Percentiles rank a stretch among this genome's conserved stretches.
Evolutionary conservation across 2,797 vertebrate genomes (phyloP).

Genomic region (Crenuchus spilurus): DNA sequence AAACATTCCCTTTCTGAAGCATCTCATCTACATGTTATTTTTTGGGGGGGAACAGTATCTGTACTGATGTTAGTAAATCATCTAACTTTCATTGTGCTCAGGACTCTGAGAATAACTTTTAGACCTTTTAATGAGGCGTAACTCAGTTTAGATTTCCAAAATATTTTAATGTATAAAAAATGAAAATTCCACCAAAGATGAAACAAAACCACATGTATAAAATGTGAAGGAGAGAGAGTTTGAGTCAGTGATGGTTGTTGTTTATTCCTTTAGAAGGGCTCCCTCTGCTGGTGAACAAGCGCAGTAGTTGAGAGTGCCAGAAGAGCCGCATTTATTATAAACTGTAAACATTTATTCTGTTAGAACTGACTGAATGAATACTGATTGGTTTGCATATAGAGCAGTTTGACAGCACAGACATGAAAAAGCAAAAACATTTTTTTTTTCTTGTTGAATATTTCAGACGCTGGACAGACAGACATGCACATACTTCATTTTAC

Average conservation of each 20-base stretch:
- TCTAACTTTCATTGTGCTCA: too few relatives aligned
- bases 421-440: constrained; percentile 53
- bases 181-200: constrained; percentile 65
- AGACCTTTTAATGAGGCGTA: background rate
- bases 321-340: constrained; percentile 34
- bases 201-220: constrained; percentile 38
- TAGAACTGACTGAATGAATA: constrained; percentile 26
- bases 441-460: constrained; percentile 49
- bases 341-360: constrained; percentile 1
- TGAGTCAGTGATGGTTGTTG: background rate
- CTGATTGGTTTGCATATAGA: background rate
- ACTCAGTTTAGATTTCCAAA: constrained; percentile 37
- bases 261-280: constrained; percentile 56
- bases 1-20: too few relatives aligned
- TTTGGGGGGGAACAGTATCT: too few relatives aligned
- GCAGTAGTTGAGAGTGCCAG: background rate
- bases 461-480: constrained; percentile 48
- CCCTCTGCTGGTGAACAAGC: constrained; percentile 61
- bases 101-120: background rate
- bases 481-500: constrained; percentile 64
- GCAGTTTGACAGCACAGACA: constrained; percentile 44
- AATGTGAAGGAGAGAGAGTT: background rate
- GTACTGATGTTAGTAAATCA: too few relatives aligned
- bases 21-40: too few relatives aligned
- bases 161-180: constrained; percentile 77